These are phyloP conservation scores for Rhineura floridana DNA, from an alignment of 2,113 vertebrate species.

Conservation along the genomic window DNA sequence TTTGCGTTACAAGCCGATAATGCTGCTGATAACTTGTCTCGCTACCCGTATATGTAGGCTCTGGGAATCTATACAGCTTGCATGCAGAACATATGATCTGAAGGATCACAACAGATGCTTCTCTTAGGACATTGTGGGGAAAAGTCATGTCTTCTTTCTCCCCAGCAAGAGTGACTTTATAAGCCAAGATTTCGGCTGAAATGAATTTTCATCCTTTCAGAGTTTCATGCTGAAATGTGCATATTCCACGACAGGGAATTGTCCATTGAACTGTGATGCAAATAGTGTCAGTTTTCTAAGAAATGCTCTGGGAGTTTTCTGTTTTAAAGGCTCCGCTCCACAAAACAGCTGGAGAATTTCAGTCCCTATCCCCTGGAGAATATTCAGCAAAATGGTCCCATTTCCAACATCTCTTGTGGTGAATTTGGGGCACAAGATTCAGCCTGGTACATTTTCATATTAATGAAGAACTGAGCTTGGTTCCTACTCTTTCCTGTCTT, in stretches of 20 bases:
- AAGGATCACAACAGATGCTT: conserved; percentile 33
- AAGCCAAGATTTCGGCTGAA: conserved; percentile 10
- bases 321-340: too few relatives aligned
- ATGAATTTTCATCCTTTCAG: background rate
- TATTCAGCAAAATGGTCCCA: too few relatives aligned
- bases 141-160: conserved; percentile 27
- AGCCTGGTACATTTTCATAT: too few relatives aligned
- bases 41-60: conserved; percentile 49
- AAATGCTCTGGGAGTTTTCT: background rate
- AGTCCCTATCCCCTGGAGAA: too few relatives aligned
- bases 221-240: background rate
- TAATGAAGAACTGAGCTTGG: too few relatives aligned
- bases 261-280: background rate
- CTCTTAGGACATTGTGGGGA: conserved; percentile 46
- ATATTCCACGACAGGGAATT: background rate
- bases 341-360: too few relatives aligned
- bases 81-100: conserved; percentile 16
- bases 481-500: too few relatives aligned
- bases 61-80: conserved; percentile 26
- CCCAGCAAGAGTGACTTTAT: background rate
- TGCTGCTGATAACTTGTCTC: conserved; percentile 58
- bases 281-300: background rate
- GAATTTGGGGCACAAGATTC: too few relatives aligned
- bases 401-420: too few relatives aligned
- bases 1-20: conserved; percentile 65